Conservation (phyloP, 2,888 invertebrate genomes). For the Lucinisca nassula region DNA sequence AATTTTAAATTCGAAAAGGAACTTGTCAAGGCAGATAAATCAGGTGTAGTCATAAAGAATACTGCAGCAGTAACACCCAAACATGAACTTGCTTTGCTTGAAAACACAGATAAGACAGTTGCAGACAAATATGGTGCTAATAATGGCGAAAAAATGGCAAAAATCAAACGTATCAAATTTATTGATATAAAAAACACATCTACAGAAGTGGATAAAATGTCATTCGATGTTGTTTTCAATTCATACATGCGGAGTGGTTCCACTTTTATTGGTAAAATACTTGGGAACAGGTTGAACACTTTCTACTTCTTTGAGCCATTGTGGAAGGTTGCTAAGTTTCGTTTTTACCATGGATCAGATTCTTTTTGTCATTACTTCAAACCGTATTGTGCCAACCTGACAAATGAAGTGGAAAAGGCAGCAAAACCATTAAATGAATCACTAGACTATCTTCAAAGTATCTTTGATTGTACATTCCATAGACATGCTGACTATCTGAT, state of each 20-base stretch:
- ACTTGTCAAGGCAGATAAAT: too few relatives aligned
- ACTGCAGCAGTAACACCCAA: too few relatives aligned
- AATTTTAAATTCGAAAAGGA: too few relatives aligned
- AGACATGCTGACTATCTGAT: not conserved
- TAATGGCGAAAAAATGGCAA: not conserved
- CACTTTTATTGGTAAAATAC: not conserved
- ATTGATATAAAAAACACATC: not conserved
- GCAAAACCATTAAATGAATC: not conserved
- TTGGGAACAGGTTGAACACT: not conserved
- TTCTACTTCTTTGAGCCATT: not conserved
- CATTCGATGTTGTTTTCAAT: not conserved
- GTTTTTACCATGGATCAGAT: not conserved
- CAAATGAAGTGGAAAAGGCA: not conserved
- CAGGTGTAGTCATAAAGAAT: too few relatives aligned
- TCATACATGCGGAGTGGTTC: slow-evolving; percentile 1
- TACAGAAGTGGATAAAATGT: not conserved
- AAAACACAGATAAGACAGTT: too few relatives aligned
- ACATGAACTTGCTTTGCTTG: too few relatives aligned
- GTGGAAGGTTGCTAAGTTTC: not conserved
- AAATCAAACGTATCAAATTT: not conserved
- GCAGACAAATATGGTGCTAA: too few relatives aligned
- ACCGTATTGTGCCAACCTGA: not conserved
- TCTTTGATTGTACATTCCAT: not conserved
- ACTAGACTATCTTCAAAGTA: not conserved
- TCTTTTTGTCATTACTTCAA: not conserved